Evolutionary conservation across 1,140 invertebrate genomes (phyloP), one percentile per base, ranked within the genome.

Genomic region (Pseudomyrmex gracilis): DNA sequence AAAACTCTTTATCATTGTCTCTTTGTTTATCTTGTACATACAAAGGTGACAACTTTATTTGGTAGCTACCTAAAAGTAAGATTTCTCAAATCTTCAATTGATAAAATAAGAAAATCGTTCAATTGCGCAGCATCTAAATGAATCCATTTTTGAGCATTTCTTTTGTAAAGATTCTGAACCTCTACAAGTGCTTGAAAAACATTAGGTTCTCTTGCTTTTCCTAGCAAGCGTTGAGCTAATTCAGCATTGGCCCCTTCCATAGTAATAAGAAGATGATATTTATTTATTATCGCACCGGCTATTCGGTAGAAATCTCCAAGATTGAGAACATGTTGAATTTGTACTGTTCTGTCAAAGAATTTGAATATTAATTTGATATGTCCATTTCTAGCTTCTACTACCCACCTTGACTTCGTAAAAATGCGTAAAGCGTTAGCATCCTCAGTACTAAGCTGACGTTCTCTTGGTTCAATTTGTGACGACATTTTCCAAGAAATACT

Each of bases 311-410:
- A 68, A 15, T 68, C 47, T 7, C 20, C 66, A 9, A 68, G 1
- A 53, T 68, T 5, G 2, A 20, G 66, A 68, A 68, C 1, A 67
- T 51, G 66, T 5, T 24, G 66, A 5, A 67, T 67, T 13, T 15
- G 47, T 15, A 68, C 24, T 1, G 15, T 68, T 2, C 24, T 3
- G 1, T 71, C 12, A 17, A 71, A 55, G 51, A 71, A 57, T 55
- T 71, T 43, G 9, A 71, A 71, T 4, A 71, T 71, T 2, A 24
- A 55, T 55, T 57, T 71, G 12, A 71, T 34, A 13, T 71, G 68
- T 0, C 51, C 51, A 20, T 71, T 71, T n/a, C 24, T 17, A 10
- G 51, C n/a, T 43, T 71, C 49, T 20, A 71, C 47, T 1, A 68
- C n/a, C 49, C 20, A 53, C 8, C 66, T 68, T 10, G 20, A 9